Base-by-base conservation (phyloP, 1,140 invertebrate species). In the Macrotrachela quadricornifera region DNA sequence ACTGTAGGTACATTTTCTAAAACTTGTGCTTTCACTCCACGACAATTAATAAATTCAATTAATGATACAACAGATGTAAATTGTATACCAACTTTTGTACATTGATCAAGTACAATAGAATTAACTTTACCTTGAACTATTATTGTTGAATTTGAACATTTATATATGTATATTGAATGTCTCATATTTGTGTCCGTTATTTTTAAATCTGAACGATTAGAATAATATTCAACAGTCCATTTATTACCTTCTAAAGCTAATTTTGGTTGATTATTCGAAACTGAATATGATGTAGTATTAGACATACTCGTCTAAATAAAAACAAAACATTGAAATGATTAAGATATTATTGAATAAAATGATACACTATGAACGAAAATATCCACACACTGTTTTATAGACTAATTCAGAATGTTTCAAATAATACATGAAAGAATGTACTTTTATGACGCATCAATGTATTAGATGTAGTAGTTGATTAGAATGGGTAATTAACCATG, bases 31-130 rank as follows among this genome's bases (percentile, higher is more conserved):
- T 97, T 82, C 39, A 94, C 83, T 56, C 85, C 88, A 72, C 95
- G 86, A 70, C 88, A 95, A 72, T 99, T 97, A 65, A 97, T 83
- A 68, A 97, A 92, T 71, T 99, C 92, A 51, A 92, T 76, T 49
- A 84, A 85, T 16, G 90, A 82, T 4, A 99, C 85, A 46, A 96
- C 76, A 59, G 80, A 82, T 62, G 97, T 92, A 69, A 96, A 94
- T 13, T 96, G 84, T 41, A 97, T 72, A 6, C 83, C 81, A 48
- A 84, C 85, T 72, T 97, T 97, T 66, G 87, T 87, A 72, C 92
- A 97, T 1, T 81, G 86, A 69, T 68, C 68, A 59, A 97, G 71
- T 50, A 87, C 81, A 46, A 99, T 80, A 42, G 90, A 92, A 69
- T 97, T 99, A 47, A 94, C 72, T 74, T 97, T 99, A 55, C 90